Conservation (phyloP, 2,113 vertebrate genomes). For the Oncorhynchus nerka region DNA sequence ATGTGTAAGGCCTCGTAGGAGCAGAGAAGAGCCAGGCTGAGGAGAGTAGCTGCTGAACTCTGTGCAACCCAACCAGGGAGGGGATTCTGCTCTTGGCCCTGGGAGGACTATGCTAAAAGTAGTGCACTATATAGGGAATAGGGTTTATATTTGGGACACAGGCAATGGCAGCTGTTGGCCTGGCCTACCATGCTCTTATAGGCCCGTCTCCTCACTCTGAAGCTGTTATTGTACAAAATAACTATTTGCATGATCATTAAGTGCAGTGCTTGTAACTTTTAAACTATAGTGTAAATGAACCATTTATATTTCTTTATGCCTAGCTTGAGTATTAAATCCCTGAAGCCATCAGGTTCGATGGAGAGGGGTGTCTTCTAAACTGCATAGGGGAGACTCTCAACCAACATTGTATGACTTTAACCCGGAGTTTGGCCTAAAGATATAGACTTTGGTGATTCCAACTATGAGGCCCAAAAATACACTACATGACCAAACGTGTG, state of each 20-base stretch:
- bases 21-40: not conserved
- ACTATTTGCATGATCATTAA: not conserved
- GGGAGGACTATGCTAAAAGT: conserved; percentile 1
- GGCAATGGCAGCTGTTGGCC: conserved; percentile 46
- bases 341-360: not conserved
- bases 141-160: too few species aligned
- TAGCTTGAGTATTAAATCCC: not conserved
- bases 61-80: not conserved
- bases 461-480: too few species aligned
- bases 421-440: too few species aligned
- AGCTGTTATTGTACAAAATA: not conserved
- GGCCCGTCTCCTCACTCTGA: too few species aligned
- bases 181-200: not conserved
- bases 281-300: not conserved
- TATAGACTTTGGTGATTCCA: too few species aligned
- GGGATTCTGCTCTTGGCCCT: conserved; percentile 23
- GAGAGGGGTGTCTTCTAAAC: too few species aligned
- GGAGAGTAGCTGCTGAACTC: conserved; percentile 30
- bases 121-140: too few species aligned
- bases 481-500: too few species aligned
- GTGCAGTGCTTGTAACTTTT: not conserved
- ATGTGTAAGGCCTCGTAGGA: not conserved
- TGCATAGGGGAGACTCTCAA: too few species aligned
- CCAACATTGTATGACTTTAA: too few species aligned
- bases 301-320: not conserved